Evolutionary conservation across 2,113 vertebrate genomes (phyloP).

Genomic region (Nycticebus coucang): DNA sequence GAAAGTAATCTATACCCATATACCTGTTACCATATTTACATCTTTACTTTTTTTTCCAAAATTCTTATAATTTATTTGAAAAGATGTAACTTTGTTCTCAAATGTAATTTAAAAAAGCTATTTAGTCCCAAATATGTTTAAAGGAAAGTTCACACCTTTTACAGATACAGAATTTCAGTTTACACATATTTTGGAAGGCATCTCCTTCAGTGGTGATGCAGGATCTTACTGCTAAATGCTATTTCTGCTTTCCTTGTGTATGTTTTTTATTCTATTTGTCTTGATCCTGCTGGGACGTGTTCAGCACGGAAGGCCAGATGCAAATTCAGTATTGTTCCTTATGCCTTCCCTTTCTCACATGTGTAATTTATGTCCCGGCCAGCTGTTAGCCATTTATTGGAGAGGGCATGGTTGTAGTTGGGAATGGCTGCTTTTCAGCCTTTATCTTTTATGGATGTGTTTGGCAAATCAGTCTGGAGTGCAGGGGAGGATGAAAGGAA

Average conservation of each 20-base stretch:
- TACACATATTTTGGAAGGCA: background rate
- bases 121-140: background rate
- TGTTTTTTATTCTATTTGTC: fast-evolving
- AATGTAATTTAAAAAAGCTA: background rate
- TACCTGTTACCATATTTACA: background rate
- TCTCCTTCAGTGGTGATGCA: fast-evolving
- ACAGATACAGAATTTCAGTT: background rate
- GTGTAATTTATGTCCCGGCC: background rate
- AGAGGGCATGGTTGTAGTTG: background rate
- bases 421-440: background rate
- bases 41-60: no score
- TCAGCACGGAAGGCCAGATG: background rate
- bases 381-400: fast-evolving
- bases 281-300: background rate
- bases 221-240: fast-evolving
- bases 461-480: background rate
- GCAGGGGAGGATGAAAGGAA: background rate
- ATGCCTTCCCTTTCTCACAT: fast-evolving
- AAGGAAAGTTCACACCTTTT: background rate
- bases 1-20: background rate
- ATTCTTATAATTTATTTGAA: slow-evolving; percentile 51
- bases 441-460: background rate
- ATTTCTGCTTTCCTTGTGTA: background rate
- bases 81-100: slow-evolving; percentile 10
- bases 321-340: no score